A percentile compares a stretch with the other conserved stretches of the same genome.
These are phyloP conservation scores for Sarcophaga bullata DNA, from an alignment of 1,140 invertebrate species.

Conservation along the genomic window DNA sequence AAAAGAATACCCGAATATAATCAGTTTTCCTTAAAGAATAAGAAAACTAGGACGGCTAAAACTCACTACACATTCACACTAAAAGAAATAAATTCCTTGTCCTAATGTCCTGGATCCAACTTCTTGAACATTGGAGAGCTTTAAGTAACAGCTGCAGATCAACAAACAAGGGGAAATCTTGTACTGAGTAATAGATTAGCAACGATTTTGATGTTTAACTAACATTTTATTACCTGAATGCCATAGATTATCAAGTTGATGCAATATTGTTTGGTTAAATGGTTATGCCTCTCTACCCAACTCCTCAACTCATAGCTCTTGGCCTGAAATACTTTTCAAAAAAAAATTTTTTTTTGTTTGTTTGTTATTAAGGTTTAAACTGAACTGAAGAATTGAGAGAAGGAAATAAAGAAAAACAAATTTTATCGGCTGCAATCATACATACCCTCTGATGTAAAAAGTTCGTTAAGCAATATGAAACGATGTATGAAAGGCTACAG, in stretches of 20 bases:
- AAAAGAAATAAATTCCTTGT: no score
- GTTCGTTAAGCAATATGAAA: constrained; percentile 21
- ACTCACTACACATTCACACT: no score
- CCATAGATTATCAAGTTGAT: neutral
- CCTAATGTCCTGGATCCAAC: no score
- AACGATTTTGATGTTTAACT: neutral
- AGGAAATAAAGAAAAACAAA: neutral
- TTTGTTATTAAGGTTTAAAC: no score
- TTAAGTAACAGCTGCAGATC: no score
- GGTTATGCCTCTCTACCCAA: neutral
- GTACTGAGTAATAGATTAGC: no score
- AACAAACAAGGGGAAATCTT: no score
- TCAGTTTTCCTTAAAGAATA: no score
- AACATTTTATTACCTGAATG: neutral
- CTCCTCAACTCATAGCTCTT: neutral
- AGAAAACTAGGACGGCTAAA: no score
- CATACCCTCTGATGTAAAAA: neutral
- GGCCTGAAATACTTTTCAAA: neutral
- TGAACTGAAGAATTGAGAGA: neutral
- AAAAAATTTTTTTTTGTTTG: neutral
- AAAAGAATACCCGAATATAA: no score
- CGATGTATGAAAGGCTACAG: constrained; percentile 13
- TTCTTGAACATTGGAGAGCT: no score
- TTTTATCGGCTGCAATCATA: constrained; percentile 18
- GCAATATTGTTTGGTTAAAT: neutral